These are phyloP conservation scores for Numenius arquata DNA, from an alignment of 2,113 vertebrate species.

Conservation along the genomic window DNA sequence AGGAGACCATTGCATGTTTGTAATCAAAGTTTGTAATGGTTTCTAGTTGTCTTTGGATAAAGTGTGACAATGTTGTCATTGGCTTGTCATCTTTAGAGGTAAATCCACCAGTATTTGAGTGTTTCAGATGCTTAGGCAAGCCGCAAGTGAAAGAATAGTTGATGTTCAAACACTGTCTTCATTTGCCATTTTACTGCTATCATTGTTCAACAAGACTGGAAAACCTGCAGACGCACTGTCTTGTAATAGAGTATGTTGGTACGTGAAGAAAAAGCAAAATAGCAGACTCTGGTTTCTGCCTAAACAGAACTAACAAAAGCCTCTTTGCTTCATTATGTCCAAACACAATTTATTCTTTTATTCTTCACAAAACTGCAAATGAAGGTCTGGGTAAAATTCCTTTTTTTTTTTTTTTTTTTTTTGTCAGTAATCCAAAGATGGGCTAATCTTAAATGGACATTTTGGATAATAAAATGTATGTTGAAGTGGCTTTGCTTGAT, in stretches of 20 bases:
- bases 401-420: not conserved
- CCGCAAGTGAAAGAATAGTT: not conserved
- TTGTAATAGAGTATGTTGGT: not conserved
- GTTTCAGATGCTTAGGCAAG: not conserved
- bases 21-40: not conserved
- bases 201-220: not conserved
- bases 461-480: not conserved
- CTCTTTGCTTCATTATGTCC: not conserved
- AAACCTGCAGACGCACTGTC: not conserved
- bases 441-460: not conserved
- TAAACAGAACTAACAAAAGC: not conserved
- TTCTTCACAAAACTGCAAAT: not conserved
- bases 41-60: not conserved
- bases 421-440: not conserved
- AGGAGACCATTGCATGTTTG: not conserved
- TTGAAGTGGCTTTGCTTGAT: not conserved
- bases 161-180: not conserved
- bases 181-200: not conserved
- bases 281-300: not conserved
- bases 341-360: not conserved
- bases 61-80: not conserved
- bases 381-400: not conserved
- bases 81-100: not conserved
- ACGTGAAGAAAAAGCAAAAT: not conserved
- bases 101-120: not conserved